phyloP scores from a whole-genome alignment of 2,888 invertebrate genomes.

The Masnerella sp. region DNA sequence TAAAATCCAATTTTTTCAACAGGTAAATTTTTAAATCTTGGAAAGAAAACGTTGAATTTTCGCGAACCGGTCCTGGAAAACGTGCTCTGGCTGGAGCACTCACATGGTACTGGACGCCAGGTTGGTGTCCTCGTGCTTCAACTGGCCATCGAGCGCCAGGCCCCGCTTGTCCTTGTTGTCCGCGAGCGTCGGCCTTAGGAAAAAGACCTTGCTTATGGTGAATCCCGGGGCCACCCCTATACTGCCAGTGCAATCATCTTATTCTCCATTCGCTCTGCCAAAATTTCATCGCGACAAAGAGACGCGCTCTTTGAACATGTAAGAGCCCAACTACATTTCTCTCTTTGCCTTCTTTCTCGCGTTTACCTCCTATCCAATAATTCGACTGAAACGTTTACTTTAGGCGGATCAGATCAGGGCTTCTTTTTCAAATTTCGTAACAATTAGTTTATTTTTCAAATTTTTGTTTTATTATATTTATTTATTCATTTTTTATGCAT shows the following conservation, averaged over 20 bases:
- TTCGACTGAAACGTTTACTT: too few species aligned
- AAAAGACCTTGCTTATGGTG: conserved; percentile 90
- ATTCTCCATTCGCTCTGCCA: conserved; percentile 71
- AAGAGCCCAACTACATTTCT: conserved; percentile 52
- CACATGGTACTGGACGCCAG: conserved; percentile 92
- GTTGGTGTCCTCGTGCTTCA: conserved; percentile 93
- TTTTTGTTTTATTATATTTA: too few species aligned
- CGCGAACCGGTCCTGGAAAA: too few species aligned
- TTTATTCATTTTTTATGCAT: too few species aligned
- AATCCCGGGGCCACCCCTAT: conserved; percentile 90
- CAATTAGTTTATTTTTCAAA: background rate
- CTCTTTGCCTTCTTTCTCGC: conserved; percentile 49
- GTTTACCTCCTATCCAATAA: conserved; percentile 37
- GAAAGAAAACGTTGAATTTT: too few species aligned
- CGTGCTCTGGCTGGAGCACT: conserved; percentile 77
- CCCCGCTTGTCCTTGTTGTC: conserved; percentile 92
- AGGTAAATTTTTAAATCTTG: too few species aligned
- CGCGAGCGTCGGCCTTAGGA: conserved; percentile 86
- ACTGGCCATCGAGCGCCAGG: conserved; percentile 89
- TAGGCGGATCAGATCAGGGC: too few species aligned
- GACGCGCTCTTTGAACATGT: conserved; percentile 60
- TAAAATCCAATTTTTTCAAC: too few species aligned
- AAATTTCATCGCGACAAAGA: conserved; percentile 62
- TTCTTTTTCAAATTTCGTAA: background rate
- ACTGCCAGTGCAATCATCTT: conserved; percentile 79